Percentiles rank a stretch among this genome's conserved stretches.
phyloP scores from a whole-genome alignment of 2,888 invertebrate species.

The Drosophila imparisetae region DNA sequence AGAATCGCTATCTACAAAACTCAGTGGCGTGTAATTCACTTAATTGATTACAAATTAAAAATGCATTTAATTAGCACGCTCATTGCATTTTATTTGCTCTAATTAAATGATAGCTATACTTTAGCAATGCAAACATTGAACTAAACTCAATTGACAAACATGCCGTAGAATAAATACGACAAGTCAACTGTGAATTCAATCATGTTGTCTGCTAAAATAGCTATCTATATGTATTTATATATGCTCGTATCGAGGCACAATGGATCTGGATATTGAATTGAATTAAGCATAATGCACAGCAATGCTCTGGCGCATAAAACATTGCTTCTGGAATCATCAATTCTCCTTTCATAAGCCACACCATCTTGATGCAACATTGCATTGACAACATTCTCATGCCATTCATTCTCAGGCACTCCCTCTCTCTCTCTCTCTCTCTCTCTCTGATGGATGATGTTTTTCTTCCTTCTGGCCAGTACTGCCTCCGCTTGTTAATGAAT shows the following conservation, averaged over 20 bases:
- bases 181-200: slow-evolving; percentile 20
- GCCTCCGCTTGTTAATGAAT: slow-evolving; percentile 74
- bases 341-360: slow-evolving; percentile 9
- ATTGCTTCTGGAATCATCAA: slow-evolving; percentile 22
- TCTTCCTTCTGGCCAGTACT: slow-evolving; percentile 21
- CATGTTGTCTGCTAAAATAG: slow-evolving; percentile 12
- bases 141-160: slow-evolving; percentile 43
- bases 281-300: neutral
- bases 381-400: slow-evolving; percentile 32
- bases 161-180: slow-evolving; percentile 11
- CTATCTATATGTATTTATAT: neutral
- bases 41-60: slow-evolving; percentile 77
- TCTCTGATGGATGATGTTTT: slow-evolving; percentile 28
- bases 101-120: slow-evolving; percentile 70
- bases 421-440: neutral
- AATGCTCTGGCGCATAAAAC: neutral
- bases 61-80: slow-evolving; percentile 66
- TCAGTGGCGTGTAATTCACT: slow-evolving; percentile 50
- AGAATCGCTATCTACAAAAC: slow-evolving; percentile 22
- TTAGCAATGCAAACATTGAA: slow-evolving; percentile 40
- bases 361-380: slow-evolving; percentile 12
- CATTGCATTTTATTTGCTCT: slow-evolving; percentile 64
- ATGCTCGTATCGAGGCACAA: slow-evolving; percentile 2
- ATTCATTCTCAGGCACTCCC: neutral
- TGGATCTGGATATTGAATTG: slow-evolving; percentile 4